Conservation (phyloP, 2,113 vertebrate species). For the Sander vitreus region DNA sequence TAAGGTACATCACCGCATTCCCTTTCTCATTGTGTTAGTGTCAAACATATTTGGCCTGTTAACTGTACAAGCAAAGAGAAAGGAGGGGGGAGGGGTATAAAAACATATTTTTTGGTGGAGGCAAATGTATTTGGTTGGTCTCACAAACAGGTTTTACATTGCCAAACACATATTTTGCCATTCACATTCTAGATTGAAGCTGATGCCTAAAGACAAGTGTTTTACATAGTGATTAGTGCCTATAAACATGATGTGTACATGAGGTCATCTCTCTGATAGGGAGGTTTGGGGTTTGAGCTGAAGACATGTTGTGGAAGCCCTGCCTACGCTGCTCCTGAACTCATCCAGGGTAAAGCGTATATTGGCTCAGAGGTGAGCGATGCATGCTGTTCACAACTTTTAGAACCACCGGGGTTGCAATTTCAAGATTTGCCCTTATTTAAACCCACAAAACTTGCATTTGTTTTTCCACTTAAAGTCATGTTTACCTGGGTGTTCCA, state of each 20-base stretch:
- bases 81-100: no score
- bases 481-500: constrained; percentile 47
- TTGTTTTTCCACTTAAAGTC: constrained; percentile 34
- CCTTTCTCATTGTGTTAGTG: background rate
- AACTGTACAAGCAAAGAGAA: background rate
- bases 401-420: background rate
- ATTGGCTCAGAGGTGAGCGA: constrained; percentile 93
- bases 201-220: background rate
- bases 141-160: background rate
- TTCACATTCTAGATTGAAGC: background rate
- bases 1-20: constrained; percentile 84
- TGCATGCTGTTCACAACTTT: background rate
- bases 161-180: background rate
- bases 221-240: background rate
- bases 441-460: constrained; percentile 25
- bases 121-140: background rate
- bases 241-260: background rate
- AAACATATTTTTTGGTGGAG: background rate
- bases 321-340: constrained; percentile 95
- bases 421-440: constrained; percentile 18
- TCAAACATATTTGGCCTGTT: background rate
- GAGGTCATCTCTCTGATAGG: constrained; percentile 76
- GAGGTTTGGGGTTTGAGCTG: constrained; percentile 90
- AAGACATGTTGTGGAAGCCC: constrained; percentile 96
- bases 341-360: constrained; percentile 95